Evolutionary conservation across 2,888 invertebrate species (phyloP).

Genomic region (Urechis unicinctus): DNA sequence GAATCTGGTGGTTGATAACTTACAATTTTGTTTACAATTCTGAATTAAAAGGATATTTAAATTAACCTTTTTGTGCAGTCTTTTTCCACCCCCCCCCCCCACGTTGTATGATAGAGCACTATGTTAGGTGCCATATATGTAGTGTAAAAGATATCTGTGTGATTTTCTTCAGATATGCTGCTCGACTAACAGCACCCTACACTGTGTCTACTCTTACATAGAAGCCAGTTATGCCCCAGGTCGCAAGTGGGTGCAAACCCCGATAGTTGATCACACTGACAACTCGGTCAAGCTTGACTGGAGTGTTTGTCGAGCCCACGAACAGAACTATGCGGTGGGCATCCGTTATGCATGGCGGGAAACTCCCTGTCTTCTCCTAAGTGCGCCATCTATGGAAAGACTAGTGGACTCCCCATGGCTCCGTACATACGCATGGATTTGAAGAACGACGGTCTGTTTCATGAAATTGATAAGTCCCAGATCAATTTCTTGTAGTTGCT

Average conservation of each 20-base stretch:
- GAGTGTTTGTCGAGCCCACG: conserved; percentile 3
- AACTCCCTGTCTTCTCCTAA: conserved; percentile 15
- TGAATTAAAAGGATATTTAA: no score
- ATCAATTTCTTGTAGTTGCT: conserved; percentile 6
- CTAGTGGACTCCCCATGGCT: conserved; percentile 11
- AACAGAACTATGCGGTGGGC: conserved; percentile 15
- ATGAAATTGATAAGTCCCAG: conserved; percentile 1
- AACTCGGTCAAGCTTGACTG: conserved; percentile 4
- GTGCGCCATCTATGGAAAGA: conserved; percentile 10
- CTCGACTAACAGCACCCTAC: conserved; percentile 7
- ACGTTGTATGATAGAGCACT: not conserved
- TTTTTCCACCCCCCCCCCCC: not conserved
- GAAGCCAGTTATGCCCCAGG: conserved; percentile 15
- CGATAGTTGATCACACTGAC: conserved; percentile 4
- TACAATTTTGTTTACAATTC: not conserved
- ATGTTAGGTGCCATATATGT: not conserved
- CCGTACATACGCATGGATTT: conserved; percentile 14
- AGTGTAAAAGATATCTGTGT: not conserved
- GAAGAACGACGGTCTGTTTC: conserved; percentile 4
- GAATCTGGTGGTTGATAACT: not conserved
- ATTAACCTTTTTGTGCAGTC: conserved; percentile 1
- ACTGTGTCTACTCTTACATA: conserved; percentile 12
- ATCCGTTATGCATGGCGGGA: conserved; percentile 27
- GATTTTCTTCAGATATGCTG: conserved; percentile 20
- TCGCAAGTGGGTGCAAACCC: conserved; percentile 15